phyloP scores from a whole-genome alignment of 2,797 vertebrate genomes.

The Gephyroberyx darwinii region DNA sequence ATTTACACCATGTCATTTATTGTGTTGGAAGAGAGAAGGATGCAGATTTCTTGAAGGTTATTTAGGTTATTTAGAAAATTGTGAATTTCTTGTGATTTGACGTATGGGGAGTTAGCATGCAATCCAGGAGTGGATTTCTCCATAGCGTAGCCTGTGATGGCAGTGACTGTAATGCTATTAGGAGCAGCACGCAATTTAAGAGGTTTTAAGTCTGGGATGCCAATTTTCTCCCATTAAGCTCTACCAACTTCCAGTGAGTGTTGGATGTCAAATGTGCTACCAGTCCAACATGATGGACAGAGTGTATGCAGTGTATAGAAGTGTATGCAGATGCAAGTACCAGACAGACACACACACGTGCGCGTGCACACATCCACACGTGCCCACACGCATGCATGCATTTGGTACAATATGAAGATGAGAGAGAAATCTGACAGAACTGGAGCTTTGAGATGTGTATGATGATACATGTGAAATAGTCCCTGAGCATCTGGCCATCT shows the following conservation, averaged over 20 bases:
- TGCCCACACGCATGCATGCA: conserved; percentile 14
- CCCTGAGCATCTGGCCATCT: conserved; percentile 23
- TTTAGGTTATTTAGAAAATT: conserved; percentile 31
- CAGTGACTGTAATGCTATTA: conserved; percentile 70
- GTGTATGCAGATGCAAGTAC: too few relatives aligned
- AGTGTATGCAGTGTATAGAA: conserved; percentile 28
- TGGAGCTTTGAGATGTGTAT: conserved; percentile 45
- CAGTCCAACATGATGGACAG: conserved; percentile 33
- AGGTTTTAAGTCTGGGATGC: conserved; percentile 65
- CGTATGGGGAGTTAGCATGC: conserved; percentile 32
- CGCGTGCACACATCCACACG: background rate
- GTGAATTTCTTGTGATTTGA: conserved; percentile 36
- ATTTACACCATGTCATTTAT: background rate
- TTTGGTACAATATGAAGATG: conserved; percentile 32
- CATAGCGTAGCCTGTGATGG: conserved; percentile 18
- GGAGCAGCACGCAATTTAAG: conserved; percentile 67
- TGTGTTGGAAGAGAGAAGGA: conserved; percentile 2
- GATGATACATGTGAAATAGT: conserved; percentile 50
- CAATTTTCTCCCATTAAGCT: conserved; percentile 67
- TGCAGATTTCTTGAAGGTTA: background rate
- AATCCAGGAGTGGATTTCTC: conserved; percentile 43
- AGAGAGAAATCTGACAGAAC: conserved; percentile 43
- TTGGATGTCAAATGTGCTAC: conserved; percentile 53
- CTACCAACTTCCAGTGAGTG: conserved; percentile 43
- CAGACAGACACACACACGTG: conserved; percentile 9